These are phyloP conservation scores for Anabacerthia variegaticeps DNA, from an alignment of 2,797 vertebrate species.

Conservation along the genomic window DNA sequence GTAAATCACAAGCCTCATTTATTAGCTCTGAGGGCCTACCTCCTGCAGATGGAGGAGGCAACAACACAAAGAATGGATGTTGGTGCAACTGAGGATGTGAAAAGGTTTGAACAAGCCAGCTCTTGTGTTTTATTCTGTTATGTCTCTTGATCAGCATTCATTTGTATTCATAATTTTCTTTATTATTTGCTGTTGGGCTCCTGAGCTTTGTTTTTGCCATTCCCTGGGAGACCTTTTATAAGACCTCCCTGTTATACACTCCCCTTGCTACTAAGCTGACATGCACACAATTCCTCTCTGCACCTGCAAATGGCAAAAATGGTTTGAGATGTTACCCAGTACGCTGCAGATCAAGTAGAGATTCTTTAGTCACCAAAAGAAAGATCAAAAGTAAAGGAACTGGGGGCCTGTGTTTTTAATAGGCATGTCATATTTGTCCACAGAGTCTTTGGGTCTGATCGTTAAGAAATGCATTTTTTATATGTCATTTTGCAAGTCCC, in stretches of 20 bases:
- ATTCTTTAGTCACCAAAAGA: background rate
- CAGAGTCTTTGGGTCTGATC: background rate
- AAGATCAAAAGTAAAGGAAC: background rate
- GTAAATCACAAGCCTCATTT: slow-evolving; percentile 13
- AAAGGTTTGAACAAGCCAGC: background rate
- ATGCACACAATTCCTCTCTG: background rate
- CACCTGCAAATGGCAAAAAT: background rate
- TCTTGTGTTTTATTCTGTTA: background rate
- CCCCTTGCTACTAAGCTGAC: background rate
- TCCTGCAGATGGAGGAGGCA: background rate
- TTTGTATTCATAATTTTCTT: background rate
- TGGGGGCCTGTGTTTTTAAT: background rate
- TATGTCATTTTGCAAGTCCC: background rate
- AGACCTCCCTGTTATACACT: background rate
- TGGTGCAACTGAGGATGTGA: background rate
- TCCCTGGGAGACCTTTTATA: background rate
- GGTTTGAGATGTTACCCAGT: background rate
- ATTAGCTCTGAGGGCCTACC: background rate
- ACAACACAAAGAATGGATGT: background rate
- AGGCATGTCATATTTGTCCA: background rate
- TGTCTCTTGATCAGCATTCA: background rate
- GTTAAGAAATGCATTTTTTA: background rate
- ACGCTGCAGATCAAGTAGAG: background rate
- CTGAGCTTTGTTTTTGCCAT: background rate
- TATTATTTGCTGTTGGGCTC: background rate